Evolutionary conservation across 2,888 invertebrate genomes (phyloP), one percentile per base, ranked within the genome.

Genomic region (Leptinotarsa juncta): DNA sequence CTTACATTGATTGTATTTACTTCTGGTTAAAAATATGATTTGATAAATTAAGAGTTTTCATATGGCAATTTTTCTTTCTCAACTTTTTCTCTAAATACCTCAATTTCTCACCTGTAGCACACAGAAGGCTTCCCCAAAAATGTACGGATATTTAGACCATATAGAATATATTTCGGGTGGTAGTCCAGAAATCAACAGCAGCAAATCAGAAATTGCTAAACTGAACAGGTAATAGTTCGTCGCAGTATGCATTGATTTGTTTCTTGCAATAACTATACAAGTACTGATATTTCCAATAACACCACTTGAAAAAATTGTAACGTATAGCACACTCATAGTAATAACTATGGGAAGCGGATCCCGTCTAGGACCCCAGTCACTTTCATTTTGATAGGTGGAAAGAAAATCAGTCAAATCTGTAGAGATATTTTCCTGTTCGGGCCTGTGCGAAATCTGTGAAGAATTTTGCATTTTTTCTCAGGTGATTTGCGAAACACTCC

Each of bases 181-280:
- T 79, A 96, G 88, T 10, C 96, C 96, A 83, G 94, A 91, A 5
- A 94, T 86, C 32, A 95, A 88, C 14, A 95, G 89, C 66, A 95
- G 88, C 16, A 95, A 88, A 87, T 96, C 95, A 2, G 94, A 94
- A 16, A 95, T 90, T 1, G 95, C 94, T 78, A 95, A 88, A 83
- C 93, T 94, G 88, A 95, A 94, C 53, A 95, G 89, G 85, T 95
- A 95, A 85, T 94, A 95, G 87, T 95, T 95, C 5, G 95, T 95
- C 2, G 95, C 94, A 0, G 95, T 95, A 87, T 95, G 95, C 95
- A 95, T 95, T 77, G 93, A 93, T 72, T 92, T 90, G 84, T 95
- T 95, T 68, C 91, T 89, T 0, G 92, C 91, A 53, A 96, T 95
- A 5, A 96, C 95, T 14, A 95, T 89, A 84, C 95, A 95, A 0